Evolutionary conservation across 2,888 invertebrate species (phyloP).

Genomic region (Amblyjoppa fuscipennis): DNA sequence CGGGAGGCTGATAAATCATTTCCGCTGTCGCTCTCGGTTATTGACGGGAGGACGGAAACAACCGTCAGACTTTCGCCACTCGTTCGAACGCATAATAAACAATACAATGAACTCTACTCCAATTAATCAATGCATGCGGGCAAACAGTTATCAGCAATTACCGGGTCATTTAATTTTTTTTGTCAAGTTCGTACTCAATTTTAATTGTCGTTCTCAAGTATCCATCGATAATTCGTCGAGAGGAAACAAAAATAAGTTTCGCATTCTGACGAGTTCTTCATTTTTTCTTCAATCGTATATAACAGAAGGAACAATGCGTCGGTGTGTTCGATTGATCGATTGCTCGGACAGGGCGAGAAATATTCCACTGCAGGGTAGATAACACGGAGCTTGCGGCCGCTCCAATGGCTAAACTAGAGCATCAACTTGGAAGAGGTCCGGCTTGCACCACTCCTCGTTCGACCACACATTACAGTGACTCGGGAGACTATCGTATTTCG

Average conservation of each 20-base stretch:
- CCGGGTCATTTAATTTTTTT: conserved; percentile 12
- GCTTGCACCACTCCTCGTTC: conserved; percentile 16
- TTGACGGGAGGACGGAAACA: conserved; percentile 44
- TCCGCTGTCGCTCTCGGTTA: conserved; percentile 31
- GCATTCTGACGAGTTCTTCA: neutral
- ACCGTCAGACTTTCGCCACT: neutral
- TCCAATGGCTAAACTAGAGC: conserved; percentile 31
- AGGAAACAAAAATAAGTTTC: neutral
- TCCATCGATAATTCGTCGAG: conserved; percentile 7
- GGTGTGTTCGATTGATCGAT: conserved; percentile 44
- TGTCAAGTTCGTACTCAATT: conserved; percentile 3
- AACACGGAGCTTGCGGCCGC: conserved; percentile 21
- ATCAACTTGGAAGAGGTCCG: conserved; percentile 20
- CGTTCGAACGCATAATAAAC: neutral
- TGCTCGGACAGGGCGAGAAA: conserved; percentile 27
- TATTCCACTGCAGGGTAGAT: conserved; percentile 52
- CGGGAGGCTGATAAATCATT: conserved; percentile 31
- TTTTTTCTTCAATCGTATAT: neutral
- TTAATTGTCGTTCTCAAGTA: neutral
- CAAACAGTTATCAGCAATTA: neutral
- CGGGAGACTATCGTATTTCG: conserved; percentile 12
- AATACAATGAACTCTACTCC: conserved; percentile 7
- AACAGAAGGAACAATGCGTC: conserved; percentile 6
- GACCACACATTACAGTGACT: neutral
- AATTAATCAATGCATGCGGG: conserved; percentile 30